phyloP scores from a whole-genome alignment of 2,888 invertebrate genomes.

The Darwinula stevensoni region DNA sequence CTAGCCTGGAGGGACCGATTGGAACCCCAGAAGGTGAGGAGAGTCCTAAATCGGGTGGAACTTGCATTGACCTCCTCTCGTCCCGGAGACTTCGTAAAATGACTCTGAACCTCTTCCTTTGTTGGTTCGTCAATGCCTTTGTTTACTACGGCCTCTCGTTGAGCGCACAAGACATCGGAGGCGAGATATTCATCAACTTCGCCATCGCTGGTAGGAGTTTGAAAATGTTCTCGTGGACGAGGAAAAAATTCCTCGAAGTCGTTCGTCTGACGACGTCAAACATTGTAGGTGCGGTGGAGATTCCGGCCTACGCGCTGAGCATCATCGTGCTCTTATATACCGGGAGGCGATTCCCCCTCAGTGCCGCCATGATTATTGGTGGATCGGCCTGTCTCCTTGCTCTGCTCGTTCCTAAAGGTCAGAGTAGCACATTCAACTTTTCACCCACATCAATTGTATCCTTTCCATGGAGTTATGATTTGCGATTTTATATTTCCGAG shows the following conservation, averaged over 20 bases:
- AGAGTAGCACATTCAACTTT: too few species aligned
- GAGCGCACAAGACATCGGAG: slow-evolving; percentile 39
- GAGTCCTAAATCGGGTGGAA: too few species aligned
- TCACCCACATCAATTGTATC: too few species aligned
- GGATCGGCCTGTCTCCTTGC: not conserved
- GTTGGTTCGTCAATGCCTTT: slow-evolving; percentile 46
- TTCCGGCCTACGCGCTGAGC: slow-evolving; percentile 9
- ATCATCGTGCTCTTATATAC: slow-evolving; percentile 6
- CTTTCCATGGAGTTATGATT: too few species aligned
- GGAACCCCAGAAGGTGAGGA: too few species aligned
- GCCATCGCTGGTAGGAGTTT: slow-evolving; percentile 22
- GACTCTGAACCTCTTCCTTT: slow-evolving; percentile 34
- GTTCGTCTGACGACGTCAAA: not conserved
- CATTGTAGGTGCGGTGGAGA: slow-evolving; percentile 8
- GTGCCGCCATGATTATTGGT: not conserved
- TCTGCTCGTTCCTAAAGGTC: not conserved
- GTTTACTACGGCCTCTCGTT: slow-evolving; percentile 45
- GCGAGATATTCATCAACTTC: slow-evolving; percentile 35
- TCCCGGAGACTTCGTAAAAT: too few species aligned
- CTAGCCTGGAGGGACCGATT: too few species aligned
- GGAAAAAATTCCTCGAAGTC: not conserved
- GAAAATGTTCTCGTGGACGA: too few species aligned
- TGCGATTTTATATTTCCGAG: too few species aligned
- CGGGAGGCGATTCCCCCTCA: slow-evolving; percentile 9
- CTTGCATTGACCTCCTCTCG: too few species aligned